Evolutionary conservation across 2,888 invertebrate genomes (phyloP).

Genomic region (Panopea generosa): DNA sequence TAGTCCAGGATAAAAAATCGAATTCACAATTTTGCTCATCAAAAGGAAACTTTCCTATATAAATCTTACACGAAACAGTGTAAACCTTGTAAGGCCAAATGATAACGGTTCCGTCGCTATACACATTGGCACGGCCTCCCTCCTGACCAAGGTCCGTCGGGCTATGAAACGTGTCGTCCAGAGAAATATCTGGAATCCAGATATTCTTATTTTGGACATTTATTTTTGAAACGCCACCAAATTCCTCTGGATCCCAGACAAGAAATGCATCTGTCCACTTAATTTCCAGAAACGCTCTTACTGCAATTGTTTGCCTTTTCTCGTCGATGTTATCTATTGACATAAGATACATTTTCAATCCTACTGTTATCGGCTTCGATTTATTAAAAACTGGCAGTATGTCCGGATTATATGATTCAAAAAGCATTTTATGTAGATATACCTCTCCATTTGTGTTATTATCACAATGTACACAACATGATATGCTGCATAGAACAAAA

Average conservation of each 20-base stretch:
- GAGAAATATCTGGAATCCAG: conserved; percentile 56
- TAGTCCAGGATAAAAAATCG: conserved; percentile 60
- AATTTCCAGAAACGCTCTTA: conserved; percentile 51
- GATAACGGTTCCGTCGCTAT: conserved; percentile 43
- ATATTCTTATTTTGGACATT: conserved; percentile 52
- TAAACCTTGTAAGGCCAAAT: conserved; percentile 57
- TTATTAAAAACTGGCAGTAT: conserved; percentile 33
- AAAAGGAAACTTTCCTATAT: conserved; percentile 58
- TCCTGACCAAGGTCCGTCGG: conserved; percentile 56
- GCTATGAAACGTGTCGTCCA: conserved; percentile 43
- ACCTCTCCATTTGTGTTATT: no score
- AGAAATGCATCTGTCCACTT: conserved; percentile 61
- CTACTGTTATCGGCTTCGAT: conserved; percentile 26
- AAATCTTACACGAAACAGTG: conserved; percentile 47
- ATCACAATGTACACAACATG: no score
- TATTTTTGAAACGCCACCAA: conserved; percentile 37
- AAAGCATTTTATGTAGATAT: no score
- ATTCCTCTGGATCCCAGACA: conserved; percentile 30
- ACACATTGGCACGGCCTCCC: conserved; percentile 40
- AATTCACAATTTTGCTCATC: conserved; percentile 62
- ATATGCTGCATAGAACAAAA: no score
- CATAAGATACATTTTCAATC: conserved; percentile 53
- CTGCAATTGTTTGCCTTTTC: conserved; percentile 52
- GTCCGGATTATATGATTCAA: conserved; percentile 49
- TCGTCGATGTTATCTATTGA: conserved; percentile 59